phyloP scores from a whole-genome alignment of 1,140 invertebrate genomes.

The Drosophila persimilis region DNA sequence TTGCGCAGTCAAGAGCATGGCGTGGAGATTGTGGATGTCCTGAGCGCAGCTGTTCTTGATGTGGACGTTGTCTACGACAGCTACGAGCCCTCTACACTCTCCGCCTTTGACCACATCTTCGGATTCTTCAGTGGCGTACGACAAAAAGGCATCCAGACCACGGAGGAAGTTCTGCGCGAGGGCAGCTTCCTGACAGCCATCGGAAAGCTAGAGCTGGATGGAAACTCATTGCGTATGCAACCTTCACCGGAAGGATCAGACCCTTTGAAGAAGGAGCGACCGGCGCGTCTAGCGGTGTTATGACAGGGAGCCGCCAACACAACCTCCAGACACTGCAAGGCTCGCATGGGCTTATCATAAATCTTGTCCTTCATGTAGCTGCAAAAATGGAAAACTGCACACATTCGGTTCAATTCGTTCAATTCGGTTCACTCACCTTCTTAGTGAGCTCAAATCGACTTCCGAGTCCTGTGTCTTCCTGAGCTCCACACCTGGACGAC shows the following conservation, averaged over 20 bases:
- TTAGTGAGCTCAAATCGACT: conserved; percentile 84
- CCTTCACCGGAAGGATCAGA: conserved; percentile 85
- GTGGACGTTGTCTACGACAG: conserved; percentile 90
- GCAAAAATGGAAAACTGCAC: background rate
- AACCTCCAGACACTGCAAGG: conserved; percentile 82
- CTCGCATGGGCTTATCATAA: conserved; percentile 85
- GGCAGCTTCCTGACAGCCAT: conserved; percentile 90
- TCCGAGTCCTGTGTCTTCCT: conserved; percentile 85
- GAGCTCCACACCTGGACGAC: conserved; percentile 84
- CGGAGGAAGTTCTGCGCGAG: conserved; percentile 90
- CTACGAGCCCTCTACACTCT: conserved; percentile 88
- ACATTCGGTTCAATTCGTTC: too few species aligned
- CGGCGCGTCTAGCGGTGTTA: conserved; percentile 84
- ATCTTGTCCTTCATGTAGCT: conserved; percentile 74
- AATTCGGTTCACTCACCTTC: conserved; percentile 69
- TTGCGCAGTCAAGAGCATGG: conserved; percentile 85
- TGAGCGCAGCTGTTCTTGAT: conserved; percentile 89
- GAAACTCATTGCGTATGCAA: conserved; percentile 86
- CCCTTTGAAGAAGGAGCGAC: conserved; percentile 82
- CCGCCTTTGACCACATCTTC: conserved; percentile 90
- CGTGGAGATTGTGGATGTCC: conserved; percentile 89
- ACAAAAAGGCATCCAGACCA: conserved; percentile 90
- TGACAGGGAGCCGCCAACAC: conserved; percentile 85
- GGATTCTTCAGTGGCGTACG: conserved; percentile 90
- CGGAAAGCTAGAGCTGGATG: conserved; percentile 87